Base-by-base conservation (phyloP, 2,888 invertebrate species). In the Harpalus rufipes region DNA sequence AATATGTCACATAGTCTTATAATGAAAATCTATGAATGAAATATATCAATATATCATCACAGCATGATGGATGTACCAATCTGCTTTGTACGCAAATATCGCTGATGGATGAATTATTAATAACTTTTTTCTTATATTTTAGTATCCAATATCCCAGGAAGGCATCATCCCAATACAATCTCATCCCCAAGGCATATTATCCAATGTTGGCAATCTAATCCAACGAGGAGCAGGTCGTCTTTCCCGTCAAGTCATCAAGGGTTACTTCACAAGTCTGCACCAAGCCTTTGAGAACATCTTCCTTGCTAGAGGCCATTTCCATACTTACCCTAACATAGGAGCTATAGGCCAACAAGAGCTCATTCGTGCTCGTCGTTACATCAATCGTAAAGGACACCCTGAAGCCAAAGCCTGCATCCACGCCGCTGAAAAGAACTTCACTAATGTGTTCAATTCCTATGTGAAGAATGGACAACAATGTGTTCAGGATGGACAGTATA, bases 341-440 rank as follows among this genome's bases (percentile, higher is more conserved):
- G 65, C 12, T 2, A 8, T 21, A 18, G 32, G 21, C n/a, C 8
- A 65, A 8, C 18, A 65, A n/a, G 32, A 12, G 1, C 0, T 65
- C 41, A 8, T 16, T 12, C n/a, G 10, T 4, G 74, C 74, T 12
- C 25, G 44, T 10, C n/a, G 10, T n/a, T n/a, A 41, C 16, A 74
- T 74, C 16, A 44, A 7, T 3, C 25, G 39, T 8, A 8, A 3
- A 7, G 44, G 10, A 10, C 44, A 51, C 44, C 44, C 32, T 4
- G 39, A 32, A 12, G 16, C 74, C 32, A 74, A 39, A 41, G 7
- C 25, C 8, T 74, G 74, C 41, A 7, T 16, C 39, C 3, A 41
- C 5, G 74, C 41, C 39, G 74, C 39, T n/a, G 39, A 74, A 8
- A 16, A 3, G 39, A 74, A 74, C 41, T 41, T 74, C 25, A 74